Evolutionary conservation across 2,797 vertebrate genomes (phyloP).

Genomic region (Coccyzus lansbergi): DNA sequence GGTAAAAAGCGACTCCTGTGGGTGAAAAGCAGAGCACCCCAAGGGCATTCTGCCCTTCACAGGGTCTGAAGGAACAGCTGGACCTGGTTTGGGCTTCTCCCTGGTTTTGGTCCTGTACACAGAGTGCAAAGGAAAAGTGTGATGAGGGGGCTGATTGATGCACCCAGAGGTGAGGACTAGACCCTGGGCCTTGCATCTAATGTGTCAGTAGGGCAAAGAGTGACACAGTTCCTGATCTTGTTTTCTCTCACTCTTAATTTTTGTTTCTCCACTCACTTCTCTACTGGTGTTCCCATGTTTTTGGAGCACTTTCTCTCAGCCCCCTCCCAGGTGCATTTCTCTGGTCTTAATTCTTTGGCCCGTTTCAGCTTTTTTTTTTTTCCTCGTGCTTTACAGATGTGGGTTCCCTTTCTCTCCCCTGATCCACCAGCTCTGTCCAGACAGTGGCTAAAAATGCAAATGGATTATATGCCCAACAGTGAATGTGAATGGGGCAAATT

Average conservation of each 20-base stretch:
- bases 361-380: neutral
- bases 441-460: neutral
- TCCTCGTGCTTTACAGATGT: neutral
- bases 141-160: fast-evolving
- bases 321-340: neutral
- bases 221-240: neutral
- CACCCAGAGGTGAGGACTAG: neutral
- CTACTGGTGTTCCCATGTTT: neutral
- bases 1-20: fast-evolving
- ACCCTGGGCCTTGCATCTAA: neutral
- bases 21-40: fast-evolving
- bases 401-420: neutral
- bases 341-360: neutral
- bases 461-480: neutral
- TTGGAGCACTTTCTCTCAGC: neutral
- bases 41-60: neutral
- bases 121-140: neutral
- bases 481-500: neutral
- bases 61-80: neutral
- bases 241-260: neutral
- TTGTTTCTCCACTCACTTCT: neutral
- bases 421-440: neutral
- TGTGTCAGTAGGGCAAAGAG: neutral
- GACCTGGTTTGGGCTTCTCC: neutral
- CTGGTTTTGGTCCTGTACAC: neutral